phyloP scores from a whole-genome alignment of 2,113 vertebrate genomes.

The Lagopus muta region DNA sequence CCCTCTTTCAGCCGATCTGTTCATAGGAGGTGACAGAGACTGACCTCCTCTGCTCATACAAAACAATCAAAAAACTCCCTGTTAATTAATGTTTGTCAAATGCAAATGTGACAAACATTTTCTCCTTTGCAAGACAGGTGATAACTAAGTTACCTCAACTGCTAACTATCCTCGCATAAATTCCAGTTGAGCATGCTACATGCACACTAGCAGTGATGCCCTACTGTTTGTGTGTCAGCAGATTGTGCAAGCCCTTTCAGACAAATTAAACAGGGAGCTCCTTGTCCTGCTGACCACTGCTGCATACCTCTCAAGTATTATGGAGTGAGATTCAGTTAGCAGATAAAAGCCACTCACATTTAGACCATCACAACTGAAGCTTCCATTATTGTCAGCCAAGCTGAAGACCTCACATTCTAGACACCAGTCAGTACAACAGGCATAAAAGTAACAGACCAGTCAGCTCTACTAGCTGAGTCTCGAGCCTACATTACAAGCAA shows the following conservation, averaged over 20 bases:
- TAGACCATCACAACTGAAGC: not conserved
- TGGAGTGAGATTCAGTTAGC: not conserved
- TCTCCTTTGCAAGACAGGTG: not conserved
- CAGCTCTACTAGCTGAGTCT: not conserved
- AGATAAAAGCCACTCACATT: slow-evolving; percentile 20
- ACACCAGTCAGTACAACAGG: not conserved
- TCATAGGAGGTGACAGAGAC: not conserved
- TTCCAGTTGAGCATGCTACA: not conserved
- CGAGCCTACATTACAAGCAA: not conserved
- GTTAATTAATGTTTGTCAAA: not conserved
- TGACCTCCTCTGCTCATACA: not conserved
- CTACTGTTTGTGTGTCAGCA: not conserved
- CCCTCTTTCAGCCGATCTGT: not conserved
- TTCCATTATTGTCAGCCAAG: not conserved
- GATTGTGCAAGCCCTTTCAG: not conserved
- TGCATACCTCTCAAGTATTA: not conserved
- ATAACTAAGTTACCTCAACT: not conserved
- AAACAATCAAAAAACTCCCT: not conserved
- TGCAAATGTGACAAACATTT: not conserved
- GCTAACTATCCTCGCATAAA: not conserved
- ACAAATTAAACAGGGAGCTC: not conserved
- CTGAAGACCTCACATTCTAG: not conserved
- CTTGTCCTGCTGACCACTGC: slow-evolving; percentile 10
- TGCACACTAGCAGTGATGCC: not conserved
- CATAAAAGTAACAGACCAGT: not conserved